Base-by-base conservation (phyloP, 2,113 vertebrate species). In the Elgaria multicarinata region DNA sequence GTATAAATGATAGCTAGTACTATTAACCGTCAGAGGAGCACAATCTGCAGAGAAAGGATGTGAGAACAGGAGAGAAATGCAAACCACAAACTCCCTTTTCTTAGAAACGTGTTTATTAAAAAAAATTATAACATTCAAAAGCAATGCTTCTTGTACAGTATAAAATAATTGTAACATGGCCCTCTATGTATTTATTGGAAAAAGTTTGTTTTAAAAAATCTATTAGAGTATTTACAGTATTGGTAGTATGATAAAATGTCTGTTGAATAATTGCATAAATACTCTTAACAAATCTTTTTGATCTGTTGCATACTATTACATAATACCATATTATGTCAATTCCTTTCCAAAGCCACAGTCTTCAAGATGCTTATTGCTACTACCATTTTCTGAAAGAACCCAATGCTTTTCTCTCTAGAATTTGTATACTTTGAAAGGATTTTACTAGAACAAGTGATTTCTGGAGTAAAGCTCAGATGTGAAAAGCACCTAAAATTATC, bases 81-180 rank as follows among this genome's bases (percentile, higher is more conserved):
- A 90, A 86, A 91, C 78, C 85, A 92, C 86, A 87, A 85, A 89
- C 33, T 72, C 90, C 80, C 62, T 97, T 96, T 97, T 95, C 89
- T 94, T 96, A 96, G 92, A 96, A 97, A 97, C 97, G 92, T 96
- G 96, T 97, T 97, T 97, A 92, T 77, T 96, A 96, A 93, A 97
- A 96, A 95, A 96, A 94, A 93, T 94, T 46, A 53, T 91, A 96
- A 96, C 89, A 95, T 96, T 96, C 93, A 93, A 95, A 97, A 92
- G 93, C 93, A 96, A 96, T 85, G 90, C 90, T 96, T 96, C 95
- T 94, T 95, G 85, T 96, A 97, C 94, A 97, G 93, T 96, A 96
- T 96, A 97, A 97, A 97, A 97, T 96, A 94, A 94, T 83, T 92
- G 76, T 71, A 93, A 87, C 62, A 93, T 91, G 94, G 93, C 92